Base-by-base conservation (phyloP, 2,888 invertebrate genomes). In the Nomada flava region DNA sequence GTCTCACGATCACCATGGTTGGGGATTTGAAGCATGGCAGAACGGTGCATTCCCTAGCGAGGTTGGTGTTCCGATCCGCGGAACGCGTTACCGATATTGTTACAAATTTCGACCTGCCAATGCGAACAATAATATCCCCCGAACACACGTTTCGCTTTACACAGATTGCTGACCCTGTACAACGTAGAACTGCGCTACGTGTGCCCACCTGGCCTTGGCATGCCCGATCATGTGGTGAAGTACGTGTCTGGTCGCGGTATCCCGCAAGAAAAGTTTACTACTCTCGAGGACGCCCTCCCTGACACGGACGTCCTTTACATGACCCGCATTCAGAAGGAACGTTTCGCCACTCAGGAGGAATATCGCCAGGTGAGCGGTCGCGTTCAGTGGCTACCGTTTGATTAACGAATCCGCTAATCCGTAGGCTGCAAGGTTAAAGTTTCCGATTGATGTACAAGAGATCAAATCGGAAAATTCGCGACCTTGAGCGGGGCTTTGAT, bases 241-340 rank as follows among this genome's bases (percentile, higher is more conserved):
- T 98, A 96, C 92, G 96, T 99, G 10, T 94, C 95, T 0, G 95
- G 96, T 0, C 97, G 97, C 90, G 97, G 97, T 55, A 96, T 98
- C 85, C 94, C 95, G 9, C 99, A 99, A 94, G 95, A 96, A 91
- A 95, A 96, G 68, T 96, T 95, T 89, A 94, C 94, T n/a, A 95
- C 95, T 23, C 95, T 99, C 84, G 98, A 99, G 93, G 96, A 97
- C 78, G 98, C 98, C 2, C 94, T 99, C 50, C 96, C 97, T 0
- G 98, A 98, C 82, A 99, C 99, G 0, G 99, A 99, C 94, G 99
- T 99, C 0, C 94, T 99, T 47, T 99, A 99, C 92, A 98, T 99
- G 97, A 99, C 99, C 0, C 96, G 99, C 88, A 98, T 99, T 89
- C 99, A 99, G 93, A 96, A 96, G 63, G 99, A 99, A 94, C 95